A percentile compares a stretch with the other conserved stretches of the same genome.
phyloP scores from a whole-genome alignment of 2,113 vertebrate species.

The Epinephelus lanceolatus region DNA sequence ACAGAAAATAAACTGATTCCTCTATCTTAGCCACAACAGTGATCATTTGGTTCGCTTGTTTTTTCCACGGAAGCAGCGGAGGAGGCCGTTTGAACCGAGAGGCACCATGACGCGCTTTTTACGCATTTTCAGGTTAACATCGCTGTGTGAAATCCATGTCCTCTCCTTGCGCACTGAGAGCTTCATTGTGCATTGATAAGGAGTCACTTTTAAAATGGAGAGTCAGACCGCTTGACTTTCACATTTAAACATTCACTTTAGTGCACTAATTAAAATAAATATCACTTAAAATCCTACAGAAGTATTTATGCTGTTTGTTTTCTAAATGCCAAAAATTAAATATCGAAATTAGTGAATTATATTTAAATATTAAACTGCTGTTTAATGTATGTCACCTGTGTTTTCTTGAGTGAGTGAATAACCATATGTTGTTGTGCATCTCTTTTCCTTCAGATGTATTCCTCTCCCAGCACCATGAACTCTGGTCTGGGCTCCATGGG shows the following conservation, averaged over 20 bases:
- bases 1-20: no score
- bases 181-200: conserved; percentile 83
- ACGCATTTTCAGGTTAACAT: conserved; percentile 82
- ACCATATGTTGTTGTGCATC: conserved; percentile 25
- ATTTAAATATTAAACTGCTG: background rate
- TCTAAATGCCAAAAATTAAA: background rate
- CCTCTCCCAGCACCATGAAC: conserved; percentile 87
- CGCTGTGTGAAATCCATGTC: conserved; percentile 78
- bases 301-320: background rate
- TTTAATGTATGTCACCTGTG: background rate
- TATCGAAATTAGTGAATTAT: background rate
- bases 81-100: conserved; percentile 61
- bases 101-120: conserved; percentile 80
- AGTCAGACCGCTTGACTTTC: background rate
- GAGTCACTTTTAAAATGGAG: conserved; percentile 46
- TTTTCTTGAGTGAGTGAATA: background rate
- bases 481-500: conserved; percentile 86
- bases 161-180: conserved; percentile 73
- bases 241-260: background rate
- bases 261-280: background rate
- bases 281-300: background rate
- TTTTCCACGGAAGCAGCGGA: conserved; percentile 37
- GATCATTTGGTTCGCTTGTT: conserved; percentile 16
- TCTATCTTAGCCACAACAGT: background rate
- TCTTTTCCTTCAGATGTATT: conserved; percentile 86